These are phyloP conservation scores for Mola mola DNA, from an alignment of 2,113 vertebrate genomes.

Conservation along the genomic window DNA sequence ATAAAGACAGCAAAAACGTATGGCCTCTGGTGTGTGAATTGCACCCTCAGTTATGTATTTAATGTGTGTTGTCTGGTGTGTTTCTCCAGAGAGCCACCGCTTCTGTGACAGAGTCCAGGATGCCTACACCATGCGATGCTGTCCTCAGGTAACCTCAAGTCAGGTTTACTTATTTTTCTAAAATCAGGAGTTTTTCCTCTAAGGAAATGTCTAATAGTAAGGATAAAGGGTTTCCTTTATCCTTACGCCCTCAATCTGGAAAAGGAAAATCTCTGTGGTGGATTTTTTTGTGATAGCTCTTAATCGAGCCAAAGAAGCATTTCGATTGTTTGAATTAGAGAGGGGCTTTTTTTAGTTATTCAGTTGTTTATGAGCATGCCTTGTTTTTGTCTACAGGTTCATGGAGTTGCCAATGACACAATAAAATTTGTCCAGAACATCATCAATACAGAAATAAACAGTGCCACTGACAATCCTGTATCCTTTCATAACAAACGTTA, in stretches of 20 bases:
- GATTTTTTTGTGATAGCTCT: conserved; percentile 1
- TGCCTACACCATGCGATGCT: conserved; percentile 96
- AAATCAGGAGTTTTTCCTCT: too few species aligned
- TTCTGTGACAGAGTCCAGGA: conserved; percentile 98
- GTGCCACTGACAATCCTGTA: conserved; percentile 99
- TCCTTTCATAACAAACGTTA: conserved; percentile 76
- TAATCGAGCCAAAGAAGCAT: not conserved
- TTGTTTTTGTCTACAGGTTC: conserved; percentile 83
- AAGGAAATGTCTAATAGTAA: too few species aligned
- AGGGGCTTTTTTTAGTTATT: not conserved
- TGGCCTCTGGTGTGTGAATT: not conserved
- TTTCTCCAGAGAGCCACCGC: conserved; percentile 90
- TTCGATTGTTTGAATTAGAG: not conserved
- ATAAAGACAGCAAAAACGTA: conserved; percentile 17
- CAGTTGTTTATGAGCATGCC: conserved; percentile 3
- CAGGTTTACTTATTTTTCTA: too few species aligned
- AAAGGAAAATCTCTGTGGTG: not conserved
- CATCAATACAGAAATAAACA: conserved; percentile 96
- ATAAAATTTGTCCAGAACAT: conserved; percentile 94
- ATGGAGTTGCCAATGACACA: conserved; percentile 94
- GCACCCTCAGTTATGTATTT: conserved; percentile 14
- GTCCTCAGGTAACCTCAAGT: conserved; percentile 90
- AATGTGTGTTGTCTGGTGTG: conserved; percentile 17
- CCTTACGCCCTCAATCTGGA: not conserved
- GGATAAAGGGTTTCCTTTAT: too few species aligned